phyloP scores from a whole-genome alignment of 2,113 vertebrate species.

The Spermophilus dauricus region DNA sequence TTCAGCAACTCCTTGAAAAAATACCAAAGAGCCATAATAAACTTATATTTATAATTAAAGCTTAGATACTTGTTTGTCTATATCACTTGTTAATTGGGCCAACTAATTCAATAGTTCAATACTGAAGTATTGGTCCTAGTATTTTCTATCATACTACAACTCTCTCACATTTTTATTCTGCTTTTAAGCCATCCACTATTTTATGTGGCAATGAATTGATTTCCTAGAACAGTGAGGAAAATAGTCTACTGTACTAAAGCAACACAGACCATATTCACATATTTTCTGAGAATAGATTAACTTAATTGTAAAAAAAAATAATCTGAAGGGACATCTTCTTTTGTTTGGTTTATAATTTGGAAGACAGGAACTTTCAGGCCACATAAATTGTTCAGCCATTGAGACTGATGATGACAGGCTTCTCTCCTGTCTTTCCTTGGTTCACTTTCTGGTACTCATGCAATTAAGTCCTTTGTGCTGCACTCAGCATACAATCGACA shows the following conservation, averaged over 20 bases:
- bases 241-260: background rate
- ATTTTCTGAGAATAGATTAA: background rate
- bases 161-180: background rate
- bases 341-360: background rate
- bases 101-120: background rate
- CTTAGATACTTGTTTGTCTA: background rate
- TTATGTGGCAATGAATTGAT: background rate
- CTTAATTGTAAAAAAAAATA: background rate
- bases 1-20: background rate
- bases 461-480: background rate
- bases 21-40: background rate
- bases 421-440: accelerated
- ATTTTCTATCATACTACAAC: background rate
- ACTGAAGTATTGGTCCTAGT: background rate
- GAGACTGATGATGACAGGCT: background rate
- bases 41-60: background rate
- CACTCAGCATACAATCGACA: accelerated
- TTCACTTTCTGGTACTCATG: background rate
- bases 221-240: background rate
- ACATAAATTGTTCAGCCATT: background rate
- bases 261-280: background rate
- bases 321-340: background rate
- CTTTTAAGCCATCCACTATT: slow-evolving; percentile 1
- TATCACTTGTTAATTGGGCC: background rate
- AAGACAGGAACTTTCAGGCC: background rate